These are phyloP conservation scores for Coreoperca whiteheadi DNA, from an alignment of 2,113 vertebrate genomes.

Conservation along the genomic window DNA sequence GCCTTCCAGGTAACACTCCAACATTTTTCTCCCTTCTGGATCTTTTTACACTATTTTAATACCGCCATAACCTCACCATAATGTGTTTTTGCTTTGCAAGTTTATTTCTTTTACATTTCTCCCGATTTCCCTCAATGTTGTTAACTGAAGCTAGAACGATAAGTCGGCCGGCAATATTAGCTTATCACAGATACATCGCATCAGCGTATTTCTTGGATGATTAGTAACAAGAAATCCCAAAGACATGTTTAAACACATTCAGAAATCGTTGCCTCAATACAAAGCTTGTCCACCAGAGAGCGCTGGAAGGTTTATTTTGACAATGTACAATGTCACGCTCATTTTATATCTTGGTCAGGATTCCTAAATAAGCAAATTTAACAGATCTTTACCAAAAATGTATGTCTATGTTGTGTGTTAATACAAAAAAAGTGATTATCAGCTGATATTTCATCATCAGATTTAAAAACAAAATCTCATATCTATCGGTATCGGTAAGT, in stretches of 20 bases:
- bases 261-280: too few relatives aligned
- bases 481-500: too few relatives aligned
- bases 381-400: too few relatives aligned
- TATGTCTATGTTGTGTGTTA: not conserved
- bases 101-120: not conserved
- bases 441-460: not conserved
- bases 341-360: too few relatives aligned
- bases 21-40: rapidly evolving
- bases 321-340: too few relatives aligned
- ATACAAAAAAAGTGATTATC: not conserved
- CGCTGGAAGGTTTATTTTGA: too few relatives aligned
- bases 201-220: not conserved
- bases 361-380: too few relatives aligned
- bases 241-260: too few relatives aligned
- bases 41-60: not conserved
- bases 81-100: not conserved
- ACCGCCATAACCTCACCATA: not conserved
- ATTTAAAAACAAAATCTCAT: not conserved
- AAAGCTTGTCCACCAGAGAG: not conserved
- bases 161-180: not conserved
- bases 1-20: conserved; percentile 86
- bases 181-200: not conserved
- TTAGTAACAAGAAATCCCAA: too few relatives aligned
- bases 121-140: not conserved
- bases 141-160: not conserved